Percentiles rank a stretch among this genome's conserved stretches.
Conservation (phyloP, 2,113 vertebrate genomes). For the Athene cunicularia region DNA sequence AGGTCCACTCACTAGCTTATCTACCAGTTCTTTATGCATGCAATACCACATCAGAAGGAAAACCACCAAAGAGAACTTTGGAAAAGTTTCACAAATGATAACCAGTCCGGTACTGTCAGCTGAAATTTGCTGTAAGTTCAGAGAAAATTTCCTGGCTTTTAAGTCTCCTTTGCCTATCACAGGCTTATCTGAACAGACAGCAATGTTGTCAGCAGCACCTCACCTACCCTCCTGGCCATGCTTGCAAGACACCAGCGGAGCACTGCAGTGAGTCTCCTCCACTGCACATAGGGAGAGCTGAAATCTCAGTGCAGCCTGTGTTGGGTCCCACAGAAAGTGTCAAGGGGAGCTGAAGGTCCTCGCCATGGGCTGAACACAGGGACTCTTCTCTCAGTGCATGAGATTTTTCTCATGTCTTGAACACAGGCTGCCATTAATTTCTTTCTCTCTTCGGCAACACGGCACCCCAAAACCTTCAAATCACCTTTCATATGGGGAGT, state of each 20-base stretch:
- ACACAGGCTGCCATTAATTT: neutral
- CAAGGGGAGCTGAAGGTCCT: neutral
- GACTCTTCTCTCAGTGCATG: neutral
- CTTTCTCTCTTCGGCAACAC: neutral
- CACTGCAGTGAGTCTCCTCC: rapidly evolving
- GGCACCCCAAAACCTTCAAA: neutral
- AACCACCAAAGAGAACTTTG: neutral
- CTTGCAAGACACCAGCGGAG: rapidly evolving
- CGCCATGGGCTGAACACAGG: neutral
- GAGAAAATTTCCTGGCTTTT: neutral
- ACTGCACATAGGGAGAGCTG: neutral
- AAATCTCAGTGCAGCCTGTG: rapidly evolving
- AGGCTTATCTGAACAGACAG: neutral
- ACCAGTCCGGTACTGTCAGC: neutral
- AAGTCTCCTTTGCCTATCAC: neutral
- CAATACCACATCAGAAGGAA: neutral
- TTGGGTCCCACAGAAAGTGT: neutral
- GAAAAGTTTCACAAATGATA: neutral
- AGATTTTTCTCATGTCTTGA: neutral
- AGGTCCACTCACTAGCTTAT: neutral
- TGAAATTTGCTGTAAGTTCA: neutral
- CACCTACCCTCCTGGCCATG: neutral
- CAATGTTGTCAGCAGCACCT: neutral
- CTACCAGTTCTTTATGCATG: neutral
- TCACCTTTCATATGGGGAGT: neutral